A percentile compares a stretch with the other conserved stretches of the same genome.
Conservation (phyloP, 2,113 vertebrate species). For the Sisor rabdophorus region DNA sequence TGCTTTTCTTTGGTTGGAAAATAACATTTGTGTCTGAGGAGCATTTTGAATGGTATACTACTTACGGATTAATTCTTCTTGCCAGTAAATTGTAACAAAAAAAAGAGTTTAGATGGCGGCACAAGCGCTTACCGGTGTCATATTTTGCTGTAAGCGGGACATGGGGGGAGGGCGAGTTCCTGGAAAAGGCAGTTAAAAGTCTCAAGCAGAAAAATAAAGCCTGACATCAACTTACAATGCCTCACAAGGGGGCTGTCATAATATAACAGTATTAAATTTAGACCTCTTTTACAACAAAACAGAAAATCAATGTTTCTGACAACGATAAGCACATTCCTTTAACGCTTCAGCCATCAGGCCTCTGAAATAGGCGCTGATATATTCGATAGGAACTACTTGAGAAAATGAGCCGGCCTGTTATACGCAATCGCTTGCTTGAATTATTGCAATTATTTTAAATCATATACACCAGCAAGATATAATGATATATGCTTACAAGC, state of each 20-base stretch:
- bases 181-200: constrained; percentile 31
- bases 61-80: constrained; percentile 31
- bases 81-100: constrained; percentile 26
- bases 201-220: constrained; percentile 4
- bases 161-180: constrained; percentile 14
- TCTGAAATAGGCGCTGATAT: not conserved
- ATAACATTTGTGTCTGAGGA: constrained; percentile 33
- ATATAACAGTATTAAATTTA: constrained; percentile 10
- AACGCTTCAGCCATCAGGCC: not conserved
- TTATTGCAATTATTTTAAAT: constrained; percentile 14
- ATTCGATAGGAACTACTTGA: not conserved
- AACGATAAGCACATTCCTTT: not conserved
- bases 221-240: constrained; percentile 23
- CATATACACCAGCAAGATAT: not conserved
- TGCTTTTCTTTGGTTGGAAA: constrained; percentile 1
- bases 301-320: constrained; percentile 24
- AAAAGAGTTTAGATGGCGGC: constrained; percentile 13
- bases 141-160: constrained; percentile 34
- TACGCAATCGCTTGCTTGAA: not conserved
- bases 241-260: not conserved
- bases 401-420: not conserved
- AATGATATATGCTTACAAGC: not conserved
- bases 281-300: constrained; percentile 16
- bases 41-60: constrained; percentile 25
- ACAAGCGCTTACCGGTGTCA: constrained; percentile 28